Conservation (phyloP, 2,113 vertebrate species). For the Gymnorhina tibicen region DNA sequence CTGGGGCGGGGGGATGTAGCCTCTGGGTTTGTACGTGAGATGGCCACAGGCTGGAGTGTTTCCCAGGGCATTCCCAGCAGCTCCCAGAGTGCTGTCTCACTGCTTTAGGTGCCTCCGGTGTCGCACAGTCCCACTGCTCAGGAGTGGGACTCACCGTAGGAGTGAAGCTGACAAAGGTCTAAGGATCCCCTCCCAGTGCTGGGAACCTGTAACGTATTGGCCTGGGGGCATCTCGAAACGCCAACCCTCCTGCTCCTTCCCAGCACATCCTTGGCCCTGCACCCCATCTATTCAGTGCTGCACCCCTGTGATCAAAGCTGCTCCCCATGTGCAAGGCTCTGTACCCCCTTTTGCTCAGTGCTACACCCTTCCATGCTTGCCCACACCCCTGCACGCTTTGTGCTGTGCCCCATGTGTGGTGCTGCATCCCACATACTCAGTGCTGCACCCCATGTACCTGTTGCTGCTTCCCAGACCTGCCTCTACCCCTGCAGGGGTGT, state of each 20-base stretch:
- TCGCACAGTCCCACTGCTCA: background rate
- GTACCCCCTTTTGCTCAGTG: background rate
- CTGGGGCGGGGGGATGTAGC: background rate
- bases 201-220: background rate
- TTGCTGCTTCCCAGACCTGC: background rate
- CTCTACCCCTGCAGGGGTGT: background rate
- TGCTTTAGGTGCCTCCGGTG: background rate
- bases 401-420: background rate
- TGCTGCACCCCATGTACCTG: background rate
- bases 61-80: background rate
- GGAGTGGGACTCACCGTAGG: background rate
- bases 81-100: background rate
- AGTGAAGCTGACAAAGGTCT: background rate
- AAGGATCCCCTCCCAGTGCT: background rate
- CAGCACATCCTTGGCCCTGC: background rate
- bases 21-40: background rate
- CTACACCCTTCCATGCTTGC: background rate
- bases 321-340: background rate
- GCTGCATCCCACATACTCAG: background rate
- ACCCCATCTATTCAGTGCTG: background rate
- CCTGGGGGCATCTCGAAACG: background rate
- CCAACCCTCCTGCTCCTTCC: background rate
- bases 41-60: background rate
- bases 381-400: background rate
- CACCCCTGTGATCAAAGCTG: background rate